Evolutionary conservation across 2,113 vertebrate species (phyloP).

Genomic region (Caretta caretta): DNA sequence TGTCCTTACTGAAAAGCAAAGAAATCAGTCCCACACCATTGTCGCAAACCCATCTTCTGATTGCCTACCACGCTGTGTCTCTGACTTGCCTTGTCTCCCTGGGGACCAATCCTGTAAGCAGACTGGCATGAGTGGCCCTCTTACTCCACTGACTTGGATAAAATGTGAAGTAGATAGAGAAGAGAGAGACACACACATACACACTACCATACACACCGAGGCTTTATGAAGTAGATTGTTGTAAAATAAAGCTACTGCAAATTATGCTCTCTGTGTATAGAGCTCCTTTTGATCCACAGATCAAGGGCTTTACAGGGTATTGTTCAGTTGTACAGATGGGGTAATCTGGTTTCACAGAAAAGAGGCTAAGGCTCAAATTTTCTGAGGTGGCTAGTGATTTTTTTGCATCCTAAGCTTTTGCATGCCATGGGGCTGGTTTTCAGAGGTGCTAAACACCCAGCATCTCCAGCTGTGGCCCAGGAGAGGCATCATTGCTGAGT

Average conservation of each 20-base stretch:
- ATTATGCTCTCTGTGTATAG: background rate
- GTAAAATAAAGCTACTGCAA: background rate
- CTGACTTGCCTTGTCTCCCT: background rate
- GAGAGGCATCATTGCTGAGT: background rate
- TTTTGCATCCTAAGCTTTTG: accelerated
- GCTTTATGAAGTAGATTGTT: background rate
- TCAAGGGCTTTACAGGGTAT: background rate
- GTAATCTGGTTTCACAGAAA: background rate
- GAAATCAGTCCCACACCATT: too few species aligned
- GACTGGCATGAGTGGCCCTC: accelerated
- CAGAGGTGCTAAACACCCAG: background rate
- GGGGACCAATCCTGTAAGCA: background rate
- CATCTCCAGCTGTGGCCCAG: accelerated
- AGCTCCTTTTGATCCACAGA: background rate
- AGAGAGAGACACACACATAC: background rate
- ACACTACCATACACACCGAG: background rate
- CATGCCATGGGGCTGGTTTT: background rate
- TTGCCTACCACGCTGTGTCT: background rate
- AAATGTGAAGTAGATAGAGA: background rate
- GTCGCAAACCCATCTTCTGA: too few species aligned
- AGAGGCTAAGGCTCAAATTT: background rate
- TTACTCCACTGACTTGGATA: background rate
- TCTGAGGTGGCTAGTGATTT: background rate
- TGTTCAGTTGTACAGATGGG: background rate
- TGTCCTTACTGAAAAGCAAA: background rate